A percentile compares a stretch with the other conserved stretches of the same genome.
Evolutionary conservation across 2,888 invertebrate species (phyloP).

Genomic region (Eupithecia subumbrata): DNA sequence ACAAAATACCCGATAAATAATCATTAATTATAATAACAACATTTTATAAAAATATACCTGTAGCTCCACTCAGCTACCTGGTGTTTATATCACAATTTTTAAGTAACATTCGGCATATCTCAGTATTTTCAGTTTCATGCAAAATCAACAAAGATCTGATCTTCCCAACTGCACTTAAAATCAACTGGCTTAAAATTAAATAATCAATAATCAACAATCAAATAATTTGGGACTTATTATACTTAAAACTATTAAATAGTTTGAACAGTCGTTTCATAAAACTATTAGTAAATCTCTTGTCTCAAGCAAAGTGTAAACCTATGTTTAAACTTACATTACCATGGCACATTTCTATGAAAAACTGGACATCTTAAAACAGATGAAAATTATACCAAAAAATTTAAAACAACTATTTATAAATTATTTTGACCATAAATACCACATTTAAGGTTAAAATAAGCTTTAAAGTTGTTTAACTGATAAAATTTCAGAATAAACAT

Average conservation of each 20-base stretch:
- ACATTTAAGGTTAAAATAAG: too few species aligned
- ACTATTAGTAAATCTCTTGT: neutral
- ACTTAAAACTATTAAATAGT: constrained; percentile 2
- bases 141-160: neutral
- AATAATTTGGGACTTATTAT: neutral
- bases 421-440: too few species aligned
- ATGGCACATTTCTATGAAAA: neutral
- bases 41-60: neutral
- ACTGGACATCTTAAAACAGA: neutral
- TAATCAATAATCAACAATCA: neutral
- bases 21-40: too few species aligned
- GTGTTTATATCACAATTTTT: neutral
- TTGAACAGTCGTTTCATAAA: neutral
- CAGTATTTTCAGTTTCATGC: neutral
- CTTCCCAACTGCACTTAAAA: neutral
- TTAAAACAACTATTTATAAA: too few species aligned
- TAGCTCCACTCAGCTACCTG: neutral
- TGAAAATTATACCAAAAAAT: neutral
- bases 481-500: neutral
- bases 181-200: neutral
- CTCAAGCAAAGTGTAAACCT: neutral
- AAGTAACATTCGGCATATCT: neutral
- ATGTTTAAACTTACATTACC: neutral
- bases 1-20: too few species aligned
- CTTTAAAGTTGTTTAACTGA: too few species aligned